Percentiles rank a stretch among this genome's conserved stretches.
phyloP scores from a whole-genome alignment of 2,797 vertebrate genomes.

The Protonibea diacanthus region DNA sequence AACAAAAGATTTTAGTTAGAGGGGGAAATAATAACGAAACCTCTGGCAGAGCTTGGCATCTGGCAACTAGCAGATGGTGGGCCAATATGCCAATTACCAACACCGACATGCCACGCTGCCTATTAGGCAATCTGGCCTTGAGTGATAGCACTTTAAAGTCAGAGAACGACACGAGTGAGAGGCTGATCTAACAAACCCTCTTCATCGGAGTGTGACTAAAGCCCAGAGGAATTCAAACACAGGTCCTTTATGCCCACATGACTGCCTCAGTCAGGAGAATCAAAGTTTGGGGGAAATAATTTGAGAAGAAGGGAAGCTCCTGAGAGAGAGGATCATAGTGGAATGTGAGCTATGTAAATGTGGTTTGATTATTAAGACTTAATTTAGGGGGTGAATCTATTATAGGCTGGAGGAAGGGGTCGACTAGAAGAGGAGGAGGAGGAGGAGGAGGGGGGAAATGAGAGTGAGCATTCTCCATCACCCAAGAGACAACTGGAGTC shows the following conservation, averaged over 20 bases:
- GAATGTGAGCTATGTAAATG: constrained; percentile 26
- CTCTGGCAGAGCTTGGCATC: constrained; percentile 68
- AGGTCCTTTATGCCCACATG: constrained; percentile 70
- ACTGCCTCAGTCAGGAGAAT: constrained; percentile 59
- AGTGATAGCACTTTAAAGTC: constrained; percentile 76
- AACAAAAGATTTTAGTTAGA: constrained; percentile 42
- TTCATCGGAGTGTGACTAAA: constrained; percentile 78
- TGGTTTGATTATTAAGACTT: constrained; percentile 46
- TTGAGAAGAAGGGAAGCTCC: constrained; percentile 42
- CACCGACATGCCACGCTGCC: constrained; percentile 64
- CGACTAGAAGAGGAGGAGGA: constrained; percentile 13
- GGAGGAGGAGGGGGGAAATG: constrained; percentile 7
- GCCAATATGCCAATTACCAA: constrained; percentile 74
- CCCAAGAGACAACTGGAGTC: constrained; percentile 62
- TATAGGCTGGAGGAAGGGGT: constrained; percentile 25
- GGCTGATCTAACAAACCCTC: constrained; percentile 73
- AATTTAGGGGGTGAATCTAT: constrained; percentile 46
- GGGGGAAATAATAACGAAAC: constrained; percentile 55
- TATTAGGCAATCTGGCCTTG: constrained; percentile 74
- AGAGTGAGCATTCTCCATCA: constrained; percentile 60
- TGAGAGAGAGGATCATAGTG: constrained; percentile 13
- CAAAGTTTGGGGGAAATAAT: constrained; percentile 58
- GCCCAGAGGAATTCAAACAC: constrained; percentile 74
- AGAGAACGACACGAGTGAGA: constrained; percentile 68
- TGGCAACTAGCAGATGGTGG: constrained; percentile 74